Percentiles rank a stretch among this genome's conserved stretches.
These are phyloP conservation scores for Beroe forskalii DNA, from an alignment of 37 sponge, comb jelly and placozoan species.

Conservation along the genomic window DNA sequence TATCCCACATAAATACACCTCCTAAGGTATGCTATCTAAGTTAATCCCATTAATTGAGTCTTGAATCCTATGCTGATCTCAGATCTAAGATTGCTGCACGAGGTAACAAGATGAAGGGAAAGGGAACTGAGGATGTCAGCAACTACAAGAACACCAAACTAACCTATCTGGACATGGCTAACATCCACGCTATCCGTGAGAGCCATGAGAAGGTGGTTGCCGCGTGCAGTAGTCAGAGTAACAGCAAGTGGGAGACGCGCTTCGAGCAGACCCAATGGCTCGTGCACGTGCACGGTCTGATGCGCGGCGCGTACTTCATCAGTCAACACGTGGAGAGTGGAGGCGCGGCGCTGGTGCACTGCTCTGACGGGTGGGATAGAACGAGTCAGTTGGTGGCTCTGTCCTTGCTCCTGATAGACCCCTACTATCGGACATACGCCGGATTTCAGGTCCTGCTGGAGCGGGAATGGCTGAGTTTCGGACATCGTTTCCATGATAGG, in stretches of 20 bases:
- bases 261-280: slow-evolving; percentile 94
- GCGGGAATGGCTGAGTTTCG: slow-evolving; percentile 98
- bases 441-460: slow-evolving; percentile 90
- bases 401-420: slow-evolving; percentile 88
- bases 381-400: slow-evolving; percentile 93
- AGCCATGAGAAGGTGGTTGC: slow-evolving; percentile 78
- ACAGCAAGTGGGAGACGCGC: slow-evolving; percentile 80
- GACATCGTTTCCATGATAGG: slow-evolving; percentile 93
- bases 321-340: slow-evolving; percentile 76
- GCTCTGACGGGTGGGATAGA: slow-evolving; percentile 99
- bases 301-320: slow-evolving; percentile 81
- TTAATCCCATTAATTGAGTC: no score
- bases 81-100: slow-evolving; percentile 86
- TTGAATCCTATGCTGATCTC: no score
- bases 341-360: slow-evolving; percentile 84
- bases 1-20: no score
- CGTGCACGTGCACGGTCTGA: slow-evolving; percentile 75
- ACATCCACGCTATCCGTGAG: slow-evolving; percentile 97
- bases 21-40: no score
- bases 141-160: slow-evolving; percentile 77
- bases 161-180: slow-evolving; percentile 88
- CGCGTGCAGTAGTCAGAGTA: slow-evolving; percentile 70
- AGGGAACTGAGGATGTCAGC: slow-evolving; percentile 86
- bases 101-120: slow-evolving; percentile 95
- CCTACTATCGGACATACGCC: slow-evolving; percentile 84